Conservation (phyloP, 2,888 invertebrate species). For the Heliconius cydno region DNA sequence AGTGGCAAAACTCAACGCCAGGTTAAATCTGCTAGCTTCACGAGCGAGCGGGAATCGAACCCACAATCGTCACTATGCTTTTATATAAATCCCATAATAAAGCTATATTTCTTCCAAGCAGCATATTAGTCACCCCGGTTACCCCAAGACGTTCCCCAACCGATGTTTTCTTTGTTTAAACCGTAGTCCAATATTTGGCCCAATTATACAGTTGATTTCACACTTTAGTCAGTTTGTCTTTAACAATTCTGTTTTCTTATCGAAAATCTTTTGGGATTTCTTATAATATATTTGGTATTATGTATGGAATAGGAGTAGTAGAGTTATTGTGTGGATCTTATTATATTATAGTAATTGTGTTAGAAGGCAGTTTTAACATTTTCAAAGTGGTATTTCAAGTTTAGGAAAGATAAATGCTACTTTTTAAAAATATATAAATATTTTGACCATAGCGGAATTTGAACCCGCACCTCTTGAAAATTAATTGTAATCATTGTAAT, state of each 20-base stretch:
- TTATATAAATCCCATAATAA: neutral
- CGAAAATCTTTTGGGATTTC: slow-evolving; percentile 40
- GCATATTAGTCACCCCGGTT: slow-evolving; percentile 61
- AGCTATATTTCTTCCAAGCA: slow-evolving; percentile 28
- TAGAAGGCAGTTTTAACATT: too few relatives aligned
- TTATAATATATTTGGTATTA: slow-evolving; percentile 21
- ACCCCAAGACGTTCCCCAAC: slow-evolving; percentile 65
- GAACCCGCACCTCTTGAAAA: too few relatives aligned
- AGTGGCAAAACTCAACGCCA: too few relatives aligned
- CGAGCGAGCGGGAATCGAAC: neutral
- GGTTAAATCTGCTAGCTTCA: too few relatives aligned
- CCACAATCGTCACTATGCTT: neutral
- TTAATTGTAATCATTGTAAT: too few relatives aligned
- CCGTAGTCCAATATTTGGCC: slow-evolving; percentile 71
- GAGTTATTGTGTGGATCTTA: too few relatives aligned
- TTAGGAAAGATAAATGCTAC: too few relatives aligned
- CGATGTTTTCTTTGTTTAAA: slow-evolving; percentile 73
- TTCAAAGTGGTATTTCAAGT: too few relatives aligned
- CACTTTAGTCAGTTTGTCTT: slow-evolving; percentile 66
- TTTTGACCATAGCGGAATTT: too few relatives aligned
- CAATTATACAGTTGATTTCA: slow-evolving; percentile 76
- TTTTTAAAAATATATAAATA: too few relatives aligned
- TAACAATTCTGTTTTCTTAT: slow-evolving; percentile 47
- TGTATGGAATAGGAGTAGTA: neutral
- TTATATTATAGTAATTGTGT: too few relatives aligned